phyloP scores from a whole-genome alignment of 2,888 invertebrate genomes.

The Notodonta dromedarius region DNA sequence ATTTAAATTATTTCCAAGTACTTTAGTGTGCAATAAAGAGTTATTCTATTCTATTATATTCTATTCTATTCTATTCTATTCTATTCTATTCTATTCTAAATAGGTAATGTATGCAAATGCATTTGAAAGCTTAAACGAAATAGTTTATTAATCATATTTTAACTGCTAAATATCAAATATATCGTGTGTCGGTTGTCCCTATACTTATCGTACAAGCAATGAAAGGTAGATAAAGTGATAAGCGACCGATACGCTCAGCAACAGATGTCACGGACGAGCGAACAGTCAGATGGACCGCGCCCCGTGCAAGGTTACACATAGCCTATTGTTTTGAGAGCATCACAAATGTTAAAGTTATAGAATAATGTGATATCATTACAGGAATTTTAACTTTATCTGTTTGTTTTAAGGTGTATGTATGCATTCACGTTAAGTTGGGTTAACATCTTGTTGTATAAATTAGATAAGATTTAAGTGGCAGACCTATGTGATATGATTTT shows the following conservation, averaged over 20 bases:
- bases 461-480: neutral
- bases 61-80: too few relatives aligned
- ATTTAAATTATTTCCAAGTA: neutral
- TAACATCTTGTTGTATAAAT: neutral
- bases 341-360: neutral
- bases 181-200: neutral
- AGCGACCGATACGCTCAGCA: constrained; percentile 34
- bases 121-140: too few relatives aligned
- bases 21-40: too few relatives aligned
- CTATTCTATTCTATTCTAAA: too few relatives aligned
- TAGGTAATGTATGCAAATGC: too few relatives aligned
- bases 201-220: constrained; percentile 13
- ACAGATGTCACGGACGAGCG: constrained; percentile 51
- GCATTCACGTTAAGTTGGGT: neutral
- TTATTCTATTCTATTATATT: too few relatives aligned
- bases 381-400: neutral
- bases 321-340: constrained; percentile 34
- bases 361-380: neutral
- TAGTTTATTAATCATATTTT: too few relatives aligned
- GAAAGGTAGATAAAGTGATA: constrained; percentile 42
- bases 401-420: neutral
- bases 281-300: constrained; percentile 39
- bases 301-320: constrained; percentile 30
- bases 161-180: neutral
- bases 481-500: neutral